phyloP scores from a whole-genome alignment of 2,113 vertebrate species.

The Etheostoma spectabile region DNA sequence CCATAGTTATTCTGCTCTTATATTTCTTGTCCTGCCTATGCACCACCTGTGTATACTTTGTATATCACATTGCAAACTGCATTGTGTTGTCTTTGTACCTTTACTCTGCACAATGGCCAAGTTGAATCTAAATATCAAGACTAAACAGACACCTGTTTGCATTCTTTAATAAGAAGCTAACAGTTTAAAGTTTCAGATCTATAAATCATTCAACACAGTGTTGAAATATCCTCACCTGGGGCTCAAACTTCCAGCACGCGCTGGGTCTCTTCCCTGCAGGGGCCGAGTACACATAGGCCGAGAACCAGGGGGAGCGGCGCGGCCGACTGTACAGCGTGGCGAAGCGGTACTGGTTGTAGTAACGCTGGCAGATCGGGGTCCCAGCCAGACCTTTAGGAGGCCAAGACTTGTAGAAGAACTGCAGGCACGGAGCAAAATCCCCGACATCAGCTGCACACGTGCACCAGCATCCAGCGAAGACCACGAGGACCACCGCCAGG shows the following conservation, averaged over 20 bases:
- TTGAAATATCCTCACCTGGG: conserved; percentile 69
- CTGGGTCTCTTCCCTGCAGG: conserved; percentile 71
- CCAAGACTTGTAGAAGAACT: conserved; percentile 72
- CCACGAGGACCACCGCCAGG: neutral
- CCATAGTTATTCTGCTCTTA: too few species aligned
- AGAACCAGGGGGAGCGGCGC: conserved; percentile 76
- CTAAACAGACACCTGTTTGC: too few species aligned
- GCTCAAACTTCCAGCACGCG: conserved; percentile 78
- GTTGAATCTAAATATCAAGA: too few species aligned
- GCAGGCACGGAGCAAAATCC: conserved; percentile 70
- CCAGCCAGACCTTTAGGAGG: conserved; percentile 74
- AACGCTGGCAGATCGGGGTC: conserved; percentile 78
- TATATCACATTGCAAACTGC: too few species aligned
- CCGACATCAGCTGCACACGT: conserved; percentile 66
- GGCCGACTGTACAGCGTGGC: conserved; percentile 77
- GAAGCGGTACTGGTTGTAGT: conserved; percentile 68
- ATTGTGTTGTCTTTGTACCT: too few species aligned
- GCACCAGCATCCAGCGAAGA: conserved; percentile 1
- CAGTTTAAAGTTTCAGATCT: neutral
- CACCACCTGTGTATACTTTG: too few species aligned
- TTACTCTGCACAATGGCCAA: too few species aligned
- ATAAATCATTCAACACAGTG: too few species aligned
- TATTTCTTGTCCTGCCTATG: too few species aligned
- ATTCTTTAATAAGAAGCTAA: too few species aligned
- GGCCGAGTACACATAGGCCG: conserved; percentile 67